Evolutionary conservation across 1,140 invertebrate species (phyloP).

Genomic region (Mylabris phalerata): DNA sequence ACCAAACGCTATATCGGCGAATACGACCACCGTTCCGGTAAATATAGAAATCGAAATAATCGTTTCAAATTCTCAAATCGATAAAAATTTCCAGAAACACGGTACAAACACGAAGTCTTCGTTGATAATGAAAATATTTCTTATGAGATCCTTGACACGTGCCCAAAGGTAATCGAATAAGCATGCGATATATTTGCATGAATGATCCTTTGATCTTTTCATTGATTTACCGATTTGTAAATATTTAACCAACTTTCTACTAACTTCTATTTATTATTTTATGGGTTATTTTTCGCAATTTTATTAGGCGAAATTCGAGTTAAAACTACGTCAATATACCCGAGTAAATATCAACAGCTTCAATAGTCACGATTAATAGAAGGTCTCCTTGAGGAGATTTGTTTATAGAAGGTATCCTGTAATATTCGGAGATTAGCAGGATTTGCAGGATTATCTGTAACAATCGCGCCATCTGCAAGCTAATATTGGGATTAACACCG

Average conservation of each 20-base stretch:
- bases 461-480: no score
- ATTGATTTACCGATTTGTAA: background rate
- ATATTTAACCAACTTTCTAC: background rate
- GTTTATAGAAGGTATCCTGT: no score
- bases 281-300: no score
- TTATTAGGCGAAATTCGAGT: no score
- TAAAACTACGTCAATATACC: no score
- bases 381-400: no score
- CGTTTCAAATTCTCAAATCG: background rate
- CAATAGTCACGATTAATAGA: no score
- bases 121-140: conserved; percentile 84
- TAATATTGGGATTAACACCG: no score
- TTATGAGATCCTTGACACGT: conserved; percentile 89
- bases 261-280: background rate
- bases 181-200: background rate
- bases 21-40: conserved; percentile 88
- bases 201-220: background rate
- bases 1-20: conserved; percentile 88
- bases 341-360: no score
- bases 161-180: conserved; percentile 65
- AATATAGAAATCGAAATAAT: conserved; percentile 21
- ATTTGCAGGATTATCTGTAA: no score
- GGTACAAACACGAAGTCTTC: conserved; percentile 86
- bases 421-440: no score
- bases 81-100: conserved; percentile 62